Percentiles rank a stretch among this genome's conserved stretches.
Evolutionary conservation across 92 coral and sea anemone genomes (phyloP).

Genomic region (Porites evermanni): DNA sequence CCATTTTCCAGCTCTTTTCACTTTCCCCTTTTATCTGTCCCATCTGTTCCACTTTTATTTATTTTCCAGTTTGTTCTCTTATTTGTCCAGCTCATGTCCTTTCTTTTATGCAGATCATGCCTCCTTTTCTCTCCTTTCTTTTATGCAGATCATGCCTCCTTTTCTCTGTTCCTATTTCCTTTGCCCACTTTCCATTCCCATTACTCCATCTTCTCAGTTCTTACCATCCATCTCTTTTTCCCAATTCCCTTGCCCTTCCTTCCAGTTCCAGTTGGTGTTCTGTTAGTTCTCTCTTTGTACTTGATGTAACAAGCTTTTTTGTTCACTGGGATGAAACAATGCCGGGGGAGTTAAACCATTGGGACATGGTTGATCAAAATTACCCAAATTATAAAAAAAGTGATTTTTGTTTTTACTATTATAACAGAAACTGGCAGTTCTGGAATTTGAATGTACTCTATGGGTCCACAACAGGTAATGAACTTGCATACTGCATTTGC

Average conservation of each 20-base stretch:
- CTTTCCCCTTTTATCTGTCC: neutral
- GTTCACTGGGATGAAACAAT: no score
- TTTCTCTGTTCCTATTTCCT: neutral
- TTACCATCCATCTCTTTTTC: neutral
- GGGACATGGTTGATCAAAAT: no score
- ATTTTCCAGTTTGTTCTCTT: neutral
- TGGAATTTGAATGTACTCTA: slow-evolving; percentile 86
- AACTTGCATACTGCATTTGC: no score
- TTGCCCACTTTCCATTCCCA: neutral
- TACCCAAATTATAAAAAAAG: neutral
- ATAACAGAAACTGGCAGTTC: slow-evolving; percentile 78
- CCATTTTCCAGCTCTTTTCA: neutral
- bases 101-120: no score
- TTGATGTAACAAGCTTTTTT: no score
- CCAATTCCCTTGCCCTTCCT: neutral
- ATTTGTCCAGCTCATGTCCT: neutral
- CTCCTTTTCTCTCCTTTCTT: neutral
- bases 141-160: no score
- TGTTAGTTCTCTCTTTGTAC: no score
- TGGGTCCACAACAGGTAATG: slow-evolving; percentile 89
- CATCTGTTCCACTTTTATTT: neutral
- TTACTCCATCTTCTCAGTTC: neutral
- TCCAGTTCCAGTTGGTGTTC: neutral
- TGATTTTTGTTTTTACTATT: neutral
- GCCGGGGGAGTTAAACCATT: no score